phyloP scores from a whole-genome alignment of 2,888 invertebrate species.

The Melitaea athalia region DNA sequence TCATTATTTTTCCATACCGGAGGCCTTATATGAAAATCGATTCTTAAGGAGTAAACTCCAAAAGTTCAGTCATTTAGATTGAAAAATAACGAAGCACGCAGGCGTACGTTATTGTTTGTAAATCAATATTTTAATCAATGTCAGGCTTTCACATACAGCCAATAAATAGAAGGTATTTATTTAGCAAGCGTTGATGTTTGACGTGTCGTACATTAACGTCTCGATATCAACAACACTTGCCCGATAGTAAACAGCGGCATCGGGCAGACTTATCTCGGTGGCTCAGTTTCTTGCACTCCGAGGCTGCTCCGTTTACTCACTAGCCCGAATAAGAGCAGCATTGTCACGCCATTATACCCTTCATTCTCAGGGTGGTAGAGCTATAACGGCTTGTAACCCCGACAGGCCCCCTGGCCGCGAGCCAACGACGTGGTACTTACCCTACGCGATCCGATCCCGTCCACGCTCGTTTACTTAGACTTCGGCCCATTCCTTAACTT shows the following conservation, averaged over 20 bases:
- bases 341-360: constrained; percentile 6
- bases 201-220: background rate
- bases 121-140: no score
- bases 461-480: constrained; percentile 19
- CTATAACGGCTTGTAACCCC: constrained; percentile 9
- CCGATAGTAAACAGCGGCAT: background rate
- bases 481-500: constrained; percentile 8
- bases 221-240: background rate
- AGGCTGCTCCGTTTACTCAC: constrained; percentile 5
- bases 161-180: no score
- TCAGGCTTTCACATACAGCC: no score
- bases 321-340: background rate
- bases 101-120: no score
- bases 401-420: constrained; percentile 16
- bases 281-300: background rate
- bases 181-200: background rate
- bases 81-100: no score
- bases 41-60: no score
- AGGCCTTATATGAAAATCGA: no score
- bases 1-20: no score
- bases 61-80: no score
- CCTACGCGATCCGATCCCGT: constrained; percentile 13
- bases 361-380: constrained; percentile 1
- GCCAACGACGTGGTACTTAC: constrained; percentile 20
- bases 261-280: background rate